Base-by-base conservation (phyloP, 2,797 vertebrate genomes). In the Sebastes oblongus region DNA sequence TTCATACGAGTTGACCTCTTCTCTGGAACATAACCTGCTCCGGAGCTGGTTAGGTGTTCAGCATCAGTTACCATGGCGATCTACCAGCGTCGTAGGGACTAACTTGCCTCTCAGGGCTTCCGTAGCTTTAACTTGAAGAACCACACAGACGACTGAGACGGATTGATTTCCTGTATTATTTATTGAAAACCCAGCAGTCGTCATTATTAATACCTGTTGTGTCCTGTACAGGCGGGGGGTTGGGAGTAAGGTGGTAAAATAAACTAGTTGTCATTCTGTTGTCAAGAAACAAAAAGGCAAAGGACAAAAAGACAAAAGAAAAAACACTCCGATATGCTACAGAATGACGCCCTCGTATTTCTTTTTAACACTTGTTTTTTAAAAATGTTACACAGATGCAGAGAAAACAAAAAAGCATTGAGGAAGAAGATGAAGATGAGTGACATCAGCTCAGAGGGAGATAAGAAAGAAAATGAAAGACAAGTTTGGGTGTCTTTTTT, bases 101-200 rank as follows among this genome's bases (percentile, higher is more conserved):
- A 16, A 58, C 56, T 25, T 25, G 3, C 22, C 54, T 56, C 54
- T 56, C 22, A n/a, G 54, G 22, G 54, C 22, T 29, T 59, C 56
- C 1, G 13, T 27, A 25, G 39, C 14, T 65, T 14, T 14, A 16
- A 24, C 13, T 8, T 3, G 2, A 84, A 75, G 32, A 82, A 89
- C 4, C 22, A 90, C 69, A 36, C 72, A 14, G 16, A 66, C 24
- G 56, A n/a, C 24, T 18, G 1, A 36, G 3, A 14, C 3, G 8
- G 29, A 62, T 85, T 90, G 56, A 81, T 90, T 92, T 86, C 89
- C 86, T 86, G 85, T 92, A 88, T 95, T 93, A 92, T 94, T 95
- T 95, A 95, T 94, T 96, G 93, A 95, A 96, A 96, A 95, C 86
- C 91, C 94, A 94, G 94, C 91, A 89, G 88, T 93, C 68, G 77